Evolutionary conservation across 2,888 invertebrate species (phyloP).

Genomic region (Nemoura dubitans): DNA sequence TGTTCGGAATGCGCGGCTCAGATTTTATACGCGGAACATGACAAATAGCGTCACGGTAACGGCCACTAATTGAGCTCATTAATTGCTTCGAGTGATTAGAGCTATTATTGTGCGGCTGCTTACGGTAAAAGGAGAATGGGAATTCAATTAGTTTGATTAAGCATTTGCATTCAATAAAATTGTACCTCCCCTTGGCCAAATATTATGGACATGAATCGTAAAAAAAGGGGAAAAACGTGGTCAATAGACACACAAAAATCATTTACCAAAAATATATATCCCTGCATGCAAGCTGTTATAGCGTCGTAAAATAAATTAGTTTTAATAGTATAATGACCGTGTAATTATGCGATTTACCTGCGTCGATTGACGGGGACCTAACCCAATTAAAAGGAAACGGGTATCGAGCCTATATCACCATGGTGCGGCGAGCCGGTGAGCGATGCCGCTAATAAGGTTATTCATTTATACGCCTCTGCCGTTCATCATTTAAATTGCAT

Average conservation of each 20-base stretch:
- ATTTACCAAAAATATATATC: background rate
- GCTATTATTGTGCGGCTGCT: background rate
- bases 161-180: background rate
- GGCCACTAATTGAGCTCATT: slow-evolving; percentile 7
- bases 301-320: slow-evolving; percentile 24
- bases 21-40: background rate
- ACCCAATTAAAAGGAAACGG: slow-evolving; percentile 17
- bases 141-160: background rate
- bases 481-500: slow-evolving; percentile 35
- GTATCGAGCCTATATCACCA: background rate
- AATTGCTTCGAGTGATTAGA: background rate
- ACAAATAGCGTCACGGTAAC: background rate
- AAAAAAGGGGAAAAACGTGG: background rate
- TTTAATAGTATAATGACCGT: slow-evolving; percentile 19
- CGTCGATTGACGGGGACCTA: slow-evolving; percentile 22
- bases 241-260: background rate
- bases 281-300: background rate
- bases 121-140: background rate
- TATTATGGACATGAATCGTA: background rate
- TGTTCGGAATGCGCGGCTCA: background rate
- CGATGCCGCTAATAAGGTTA: slow-evolving; percentile 30
- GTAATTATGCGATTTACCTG: slow-evolving; percentile 24
- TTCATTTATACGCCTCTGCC: slow-evolving; percentile 8
- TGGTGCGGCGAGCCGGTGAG: background rate
- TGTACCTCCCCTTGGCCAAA: background rate